Evolutionary conservation across 2,113 vertebrate genomes (phyloP).

Genomic region (Cichladusa arquata): DNA sequence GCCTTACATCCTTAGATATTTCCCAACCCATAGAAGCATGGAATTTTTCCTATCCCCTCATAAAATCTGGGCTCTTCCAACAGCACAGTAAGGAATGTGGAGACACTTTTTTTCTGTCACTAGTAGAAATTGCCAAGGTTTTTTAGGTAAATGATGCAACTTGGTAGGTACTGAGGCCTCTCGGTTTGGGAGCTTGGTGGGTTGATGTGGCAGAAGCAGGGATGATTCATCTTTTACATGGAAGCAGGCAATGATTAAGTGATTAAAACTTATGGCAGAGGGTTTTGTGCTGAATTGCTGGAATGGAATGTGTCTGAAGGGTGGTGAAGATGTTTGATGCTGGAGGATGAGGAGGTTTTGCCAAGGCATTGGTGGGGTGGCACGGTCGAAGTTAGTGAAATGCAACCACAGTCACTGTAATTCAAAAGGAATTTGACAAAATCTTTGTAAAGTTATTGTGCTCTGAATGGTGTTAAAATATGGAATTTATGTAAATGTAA

Average conservation of each 20-base stretch:
- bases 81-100: rapidly evolving
- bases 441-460: slow-evolving; percentile 3
- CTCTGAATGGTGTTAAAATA: slow-evolving; percentile 12
- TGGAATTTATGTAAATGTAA: slow-evolving; percentile 36
- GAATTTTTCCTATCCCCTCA: not conserved
- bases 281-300: not conserved
- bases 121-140: not conserved
- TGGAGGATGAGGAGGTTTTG: not conserved
- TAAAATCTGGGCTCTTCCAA: not conserved
- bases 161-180: not conserved
- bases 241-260: not conserved
- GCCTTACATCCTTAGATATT: not conserved
- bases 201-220: not conserved
- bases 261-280: not conserved
- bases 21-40: not conserved
- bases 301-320: slow-evolving; percentile 24
- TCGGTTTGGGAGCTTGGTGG: not conserved
- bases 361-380: not conserved
- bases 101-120: not conserved
- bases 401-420: not conserved
- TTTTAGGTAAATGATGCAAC: not conserved
- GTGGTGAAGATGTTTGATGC: not conserved
- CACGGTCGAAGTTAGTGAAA: not conserved
- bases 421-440: not conserved
- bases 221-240: not conserved